A percentile compares a stretch with the other conserved stretches of the same genome.
Conservation (phyloP, 1,140 invertebrate species). For the Triops longicaudatus region DNA sequence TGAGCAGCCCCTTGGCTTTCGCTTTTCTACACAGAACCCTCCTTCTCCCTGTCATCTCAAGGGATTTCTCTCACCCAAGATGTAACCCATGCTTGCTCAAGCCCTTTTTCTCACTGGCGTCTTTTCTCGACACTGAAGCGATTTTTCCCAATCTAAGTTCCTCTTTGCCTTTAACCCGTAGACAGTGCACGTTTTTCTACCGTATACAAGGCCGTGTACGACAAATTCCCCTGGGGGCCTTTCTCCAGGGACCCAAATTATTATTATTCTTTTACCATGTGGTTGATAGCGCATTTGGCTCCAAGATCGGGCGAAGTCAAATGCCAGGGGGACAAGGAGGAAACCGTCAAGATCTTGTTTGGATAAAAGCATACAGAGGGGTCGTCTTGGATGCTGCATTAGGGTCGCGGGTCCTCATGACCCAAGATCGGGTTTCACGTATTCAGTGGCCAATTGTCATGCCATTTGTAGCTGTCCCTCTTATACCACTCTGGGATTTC, state of each 20-base stretch:
- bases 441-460: conserved; percentile 8
- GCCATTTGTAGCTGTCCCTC: conserved; percentile 9
- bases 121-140: background rate
- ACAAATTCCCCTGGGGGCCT: background rate
- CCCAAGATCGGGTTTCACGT: background rate
- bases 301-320: background rate
- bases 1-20: conserved; percentile 13
- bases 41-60: conserved; percentile 9
- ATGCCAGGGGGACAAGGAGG: background rate
- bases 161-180: background rate
- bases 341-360: conserved; percentile 7
- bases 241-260: background rate
- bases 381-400: conserved; percentile 8
- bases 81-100: background rate
- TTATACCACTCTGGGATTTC: background rate
- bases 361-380: background rate
- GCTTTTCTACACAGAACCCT: conserved; percentile 1
- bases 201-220: no score
- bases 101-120: background rate
- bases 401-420: background rate
- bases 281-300: background rate
- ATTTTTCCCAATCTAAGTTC: background rate
- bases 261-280: background rate
- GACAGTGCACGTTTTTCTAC: background rate
- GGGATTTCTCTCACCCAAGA: conserved; percentile 10